Conservation (phyloP, 2,888 invertebrate genomes). For the Tetrapedia diversipes region DNA sequence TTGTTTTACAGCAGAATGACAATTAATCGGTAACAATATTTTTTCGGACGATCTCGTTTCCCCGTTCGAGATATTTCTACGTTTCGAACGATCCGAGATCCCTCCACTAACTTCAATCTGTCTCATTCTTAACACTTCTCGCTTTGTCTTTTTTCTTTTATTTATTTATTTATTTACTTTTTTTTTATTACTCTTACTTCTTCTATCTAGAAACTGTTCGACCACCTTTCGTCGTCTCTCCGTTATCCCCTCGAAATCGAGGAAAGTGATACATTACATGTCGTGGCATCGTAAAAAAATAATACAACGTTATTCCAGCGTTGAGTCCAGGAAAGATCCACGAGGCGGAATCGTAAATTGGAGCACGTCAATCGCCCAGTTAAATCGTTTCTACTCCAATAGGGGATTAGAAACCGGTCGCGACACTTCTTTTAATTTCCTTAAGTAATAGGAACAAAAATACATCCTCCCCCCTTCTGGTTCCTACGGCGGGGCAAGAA, state of each 20-base stretch:
- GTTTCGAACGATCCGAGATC: conserved; percentile 61
- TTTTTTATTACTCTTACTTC: not conserved
- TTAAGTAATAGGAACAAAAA: conserved; percentile 67
- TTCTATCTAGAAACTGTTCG: not conserved
- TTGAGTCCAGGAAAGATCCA: conserved; percentile 58
- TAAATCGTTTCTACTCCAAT: conserved; percentile 41
- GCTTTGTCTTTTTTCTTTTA: conserved; percentile 30
- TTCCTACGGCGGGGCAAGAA: conserved; percentile 32
- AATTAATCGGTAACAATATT: conserved; percentile 58
- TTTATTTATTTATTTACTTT: too few relatives aligned
- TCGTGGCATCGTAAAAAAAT: conserved; percentile 60
- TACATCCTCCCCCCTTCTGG: conserved; percentile 36
- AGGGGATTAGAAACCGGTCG: conserved; percentile 44
- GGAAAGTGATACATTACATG: conserved; percentile 29
- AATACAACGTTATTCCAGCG: conserved; percentile 47
- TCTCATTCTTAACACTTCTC: conserved; percentile 24
- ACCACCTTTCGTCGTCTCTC: not conserved
- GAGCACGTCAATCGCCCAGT: conserved; percentile 50
- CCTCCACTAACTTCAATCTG: not conserved
- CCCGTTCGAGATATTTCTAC: conserved; percentile 49
- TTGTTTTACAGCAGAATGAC: conserved; percentile 62
- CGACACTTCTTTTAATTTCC: conserved; percentile 42
- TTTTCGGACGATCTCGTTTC: conserved; percentile 51
- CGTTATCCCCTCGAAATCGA: not conserved
- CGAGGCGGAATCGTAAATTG: conserved; percentile 42